Evolutionary conservation across 2,888 invertebrate species (phyloP).

Genomic region (Ichneumoninae sp.): DNA sequence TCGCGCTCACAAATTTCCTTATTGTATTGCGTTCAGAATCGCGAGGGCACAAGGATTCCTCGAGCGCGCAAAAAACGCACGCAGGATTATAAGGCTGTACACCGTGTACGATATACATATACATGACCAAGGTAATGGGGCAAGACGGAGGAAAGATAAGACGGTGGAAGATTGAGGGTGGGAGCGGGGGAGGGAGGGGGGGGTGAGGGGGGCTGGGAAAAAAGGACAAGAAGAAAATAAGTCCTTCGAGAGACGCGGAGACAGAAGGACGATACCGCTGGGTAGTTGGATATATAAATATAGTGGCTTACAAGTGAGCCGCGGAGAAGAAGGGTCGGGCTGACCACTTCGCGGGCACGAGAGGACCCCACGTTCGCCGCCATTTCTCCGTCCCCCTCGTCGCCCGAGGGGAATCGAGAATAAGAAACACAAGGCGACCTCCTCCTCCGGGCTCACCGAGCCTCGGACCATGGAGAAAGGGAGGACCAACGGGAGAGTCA

Average conservation of each 20-base stretch:
- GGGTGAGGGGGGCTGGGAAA: background rate
- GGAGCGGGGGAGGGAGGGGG: background rate
- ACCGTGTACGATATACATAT: constrained; percentile 13
- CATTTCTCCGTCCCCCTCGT: constrained; percentile 53
- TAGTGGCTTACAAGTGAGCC: constrained; percentile 12
- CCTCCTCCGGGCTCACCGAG: constrained; percentile 41
- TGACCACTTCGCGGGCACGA: constrained; percentile 72
- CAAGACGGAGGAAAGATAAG: constrained; percentile 61
- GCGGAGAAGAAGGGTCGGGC: constrained; percentile 64
- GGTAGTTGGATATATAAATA: constrained; percentile 50
- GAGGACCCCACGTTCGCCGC: constrained; percentile 64
- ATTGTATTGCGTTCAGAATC: constrained; percentile 7
- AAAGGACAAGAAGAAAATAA: constrained; percentile 36
- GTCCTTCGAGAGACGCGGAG: constrained; percentile 54
- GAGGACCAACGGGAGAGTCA: constrained; percentile 61
- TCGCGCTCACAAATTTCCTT: background rate
- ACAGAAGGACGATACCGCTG: constrained; percentile 59
- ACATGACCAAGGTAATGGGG: constrained; percentile 57
- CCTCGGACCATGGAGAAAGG: constrained; percentile 55
- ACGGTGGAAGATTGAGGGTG: constrained; percentile 19
- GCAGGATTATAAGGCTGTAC: constrained; percentile 29
- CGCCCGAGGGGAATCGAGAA: constrained; percentile 57
- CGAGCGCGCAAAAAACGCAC: constrained; percentile 15
- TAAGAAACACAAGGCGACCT: constrained; percentile 59
- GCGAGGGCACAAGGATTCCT: background rate